Conservation (phyloP, 2,797 vertebrate genomes). For the Oceanodroma leucorhoa region DNA sequence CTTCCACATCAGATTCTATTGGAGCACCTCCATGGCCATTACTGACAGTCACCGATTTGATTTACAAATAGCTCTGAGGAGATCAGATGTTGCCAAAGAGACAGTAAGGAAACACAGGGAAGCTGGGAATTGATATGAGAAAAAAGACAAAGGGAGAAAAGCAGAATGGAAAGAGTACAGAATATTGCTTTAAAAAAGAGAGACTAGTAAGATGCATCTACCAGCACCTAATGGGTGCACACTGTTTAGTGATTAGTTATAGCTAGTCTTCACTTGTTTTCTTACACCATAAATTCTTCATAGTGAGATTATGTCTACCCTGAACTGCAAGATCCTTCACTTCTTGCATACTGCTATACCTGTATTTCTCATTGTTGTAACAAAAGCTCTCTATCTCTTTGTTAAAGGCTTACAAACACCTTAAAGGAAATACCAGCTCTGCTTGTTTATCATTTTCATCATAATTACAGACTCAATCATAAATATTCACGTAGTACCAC, state of each 20-base stretch:
- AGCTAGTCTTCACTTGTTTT: not conserved
- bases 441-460: not conserved
- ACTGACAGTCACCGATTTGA: constrained; percentile 36
- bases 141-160: constrained; percentile 4
- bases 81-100: constrained; percentile 32
- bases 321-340: not conserved
- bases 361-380: not conserved
- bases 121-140: not conserved
- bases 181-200: not conserved
- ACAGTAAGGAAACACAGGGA: not conserved
- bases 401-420: not conserved
- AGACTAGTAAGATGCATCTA: not conserved
- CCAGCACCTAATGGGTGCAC: not conserved
- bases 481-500: not conserved
- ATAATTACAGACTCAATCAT: not conserved
- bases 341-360: not conserved
- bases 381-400: not conserved
- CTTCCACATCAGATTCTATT: not conserved
- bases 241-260: not conserved
- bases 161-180: not conserved
- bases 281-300: not conserved
- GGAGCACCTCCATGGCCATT: constrained; percentile 8
- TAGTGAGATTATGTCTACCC: not conserved
- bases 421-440: not conserved
- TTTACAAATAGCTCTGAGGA: constrained; percentile 39